Base-by-base conservation (phyloP, 2,888 invertebrate species). In the Cataglyphis albicans region DNA sequence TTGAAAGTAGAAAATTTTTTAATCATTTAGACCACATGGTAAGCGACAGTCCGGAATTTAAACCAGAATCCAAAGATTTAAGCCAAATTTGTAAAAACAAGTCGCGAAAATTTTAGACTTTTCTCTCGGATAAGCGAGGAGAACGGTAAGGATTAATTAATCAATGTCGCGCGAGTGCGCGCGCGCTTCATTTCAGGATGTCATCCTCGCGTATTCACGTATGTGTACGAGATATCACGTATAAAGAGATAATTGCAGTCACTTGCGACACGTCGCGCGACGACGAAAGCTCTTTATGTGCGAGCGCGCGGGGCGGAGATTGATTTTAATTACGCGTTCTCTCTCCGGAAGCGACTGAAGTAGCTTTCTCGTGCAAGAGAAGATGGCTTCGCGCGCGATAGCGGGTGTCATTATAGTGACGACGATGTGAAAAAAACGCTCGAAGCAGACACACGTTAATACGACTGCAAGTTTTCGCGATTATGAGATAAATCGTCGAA, bases 241-340 rank as follows among this genome's bases (percentile, higher is more conserved):
- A 64, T 70, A 76, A 76, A 76, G 76, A 76, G 76, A 76, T 70
- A 76, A 76, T 76, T 76, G 70, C 72, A 70, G 72, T 76, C 55
- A 70, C 70, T 70, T 38, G 76, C 76, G 38, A 76, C 72, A 76
- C 76, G 38, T 29, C 10, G 75, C 25, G 52, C 44, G 21, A 44
- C 65, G 75, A 35, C 12, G 67, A 75, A 52, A 75, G 75, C 76
- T 68, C 72, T 76, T 70, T 70, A 68, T 18, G 12, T 29, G 48
- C 12, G 65, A 75, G 75, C 32, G 48, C 52, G 7, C 52, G 6
- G n/a, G n/a, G 38, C 52, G 38, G 72, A 85, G 84, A 85, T 85
- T 85, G 85, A 84, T 85, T 85, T 85, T 85, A 85, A 85, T 81
- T 84, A 81, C 67, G 41, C 75, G 67, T 55, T 68, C 68, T 55